Percentiles rank a stretch among this genome's conserved stretches.
Conservation (phyloP, 2,797 vertebrate species). For the Acanthurus lineatus region DNA sequence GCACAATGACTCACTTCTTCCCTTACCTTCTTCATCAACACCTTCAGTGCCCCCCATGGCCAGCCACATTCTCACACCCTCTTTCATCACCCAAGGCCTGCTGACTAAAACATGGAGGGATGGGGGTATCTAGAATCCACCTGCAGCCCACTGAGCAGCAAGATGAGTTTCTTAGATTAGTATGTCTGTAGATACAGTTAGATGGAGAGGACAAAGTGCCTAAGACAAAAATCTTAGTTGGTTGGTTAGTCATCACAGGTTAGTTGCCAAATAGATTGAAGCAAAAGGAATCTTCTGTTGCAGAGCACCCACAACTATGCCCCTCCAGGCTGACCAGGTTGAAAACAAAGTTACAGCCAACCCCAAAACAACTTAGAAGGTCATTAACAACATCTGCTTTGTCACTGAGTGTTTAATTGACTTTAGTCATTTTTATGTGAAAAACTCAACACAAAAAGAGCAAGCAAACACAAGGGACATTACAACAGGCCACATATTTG, state of each 20-base stretch:
- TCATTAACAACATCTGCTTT: not conserved
- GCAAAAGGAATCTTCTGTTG: constrained; percentile 57
- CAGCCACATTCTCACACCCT: constrained; percentile 47
- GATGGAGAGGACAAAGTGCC: not conserved
- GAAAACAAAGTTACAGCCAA: not conserved
- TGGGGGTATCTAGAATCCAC: constrained; percentile 28
- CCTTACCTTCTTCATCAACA: constrained; percentile 46
- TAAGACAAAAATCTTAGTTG: not conserved
- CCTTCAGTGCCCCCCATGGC: constrained; percentile 34
- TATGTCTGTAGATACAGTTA: not conserved
- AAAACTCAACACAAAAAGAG: not conserved
- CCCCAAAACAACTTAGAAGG: not conserved
- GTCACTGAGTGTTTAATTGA: not conserved
- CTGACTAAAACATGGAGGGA: constrained; percentile 34
- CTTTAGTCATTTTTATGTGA: not conserved
- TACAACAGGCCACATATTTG: not conserved
- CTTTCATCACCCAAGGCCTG: constrained; percentile 36
- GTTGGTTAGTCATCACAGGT: not conserved
- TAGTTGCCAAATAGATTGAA: constrained; percentile 15
- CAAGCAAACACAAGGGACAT: not conserved
- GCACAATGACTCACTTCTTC: constrained; percentile 65
- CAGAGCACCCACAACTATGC: constrained; percentile 19
- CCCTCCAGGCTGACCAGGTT: not conserved
- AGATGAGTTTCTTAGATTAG: constrained; percentile 13
- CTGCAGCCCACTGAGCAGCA: constrained; percentile 7